Evolutionary conservation across 2,797 vertebrate genomes (phyloP), one percentile per base, ranked within the genome.

Genomic region (Salarias fasciatus): DNA sequence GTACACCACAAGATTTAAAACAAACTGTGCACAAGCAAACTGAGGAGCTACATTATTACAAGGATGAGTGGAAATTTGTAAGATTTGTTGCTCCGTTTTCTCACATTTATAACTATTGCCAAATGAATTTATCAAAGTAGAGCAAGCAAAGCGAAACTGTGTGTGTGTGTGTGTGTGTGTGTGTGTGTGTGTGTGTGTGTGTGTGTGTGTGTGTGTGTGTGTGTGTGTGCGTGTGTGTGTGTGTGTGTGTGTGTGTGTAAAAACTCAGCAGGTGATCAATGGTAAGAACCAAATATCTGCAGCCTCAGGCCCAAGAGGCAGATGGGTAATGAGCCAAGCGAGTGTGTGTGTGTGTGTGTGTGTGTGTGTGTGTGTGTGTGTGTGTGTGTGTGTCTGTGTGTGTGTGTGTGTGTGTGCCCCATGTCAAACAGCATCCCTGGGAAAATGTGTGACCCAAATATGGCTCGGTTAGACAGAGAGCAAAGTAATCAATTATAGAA

Each of bases 401-500:
- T 51, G 37, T 59, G 45, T 30, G 56, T 53, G 44, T 35, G 31
- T 35, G 33, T 35, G 33, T 35, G 33, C 35, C 49, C n/a, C n/a
- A n/a, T n/a, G 64, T 81, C 62, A 70, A 81, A 77, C 65, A 68
- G 58, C 64, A 72, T 82, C 72, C 67, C 49, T 44, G 62, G 61
- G 60, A 88, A 85, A 89, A 78, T 64, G 51, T 71, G 69, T 80
- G 85, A 89, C 86, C 87, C 72, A 89, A 86, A 89, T 88, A 80
- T 84, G 83, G 68, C 80, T 82, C 59, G 41, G 75, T 71, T 31
- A 54, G 74, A 75, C 82, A 77, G 73, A 80, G 78, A 86, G 79
- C 82, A 78, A 77, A 67, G 65, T 76, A 87, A 90, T 90, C 78
- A 88, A 89, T 91, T 87, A 87, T 87, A 82, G 72, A 90, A 73